Conservation (phyloP, 2,797 vertebrate species). For the Adrianichthys oophorus region DNA sequence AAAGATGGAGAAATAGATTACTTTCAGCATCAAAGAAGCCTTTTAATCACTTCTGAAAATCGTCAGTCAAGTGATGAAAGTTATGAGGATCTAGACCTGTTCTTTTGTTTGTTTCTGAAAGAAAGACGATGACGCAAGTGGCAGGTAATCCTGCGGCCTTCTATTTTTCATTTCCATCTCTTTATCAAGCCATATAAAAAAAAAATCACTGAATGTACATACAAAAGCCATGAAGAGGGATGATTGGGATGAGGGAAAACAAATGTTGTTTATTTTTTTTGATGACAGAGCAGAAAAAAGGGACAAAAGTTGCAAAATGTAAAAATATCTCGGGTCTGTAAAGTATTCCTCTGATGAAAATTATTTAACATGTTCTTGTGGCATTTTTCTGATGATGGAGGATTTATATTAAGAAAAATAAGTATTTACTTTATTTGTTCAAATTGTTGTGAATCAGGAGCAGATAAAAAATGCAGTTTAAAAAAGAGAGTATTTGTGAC, state of each 20-base stretch:
- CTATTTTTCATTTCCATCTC: background rate
- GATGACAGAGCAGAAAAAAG: background rate
- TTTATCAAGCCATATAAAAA: background rate
- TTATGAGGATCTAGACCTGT: conserved; percentile 24
- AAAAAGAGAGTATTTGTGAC: too few species aligned
- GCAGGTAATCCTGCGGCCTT: conserved; percentile 21
- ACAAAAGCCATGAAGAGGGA: conserved; percentile 6
- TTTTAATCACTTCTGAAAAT: conserved; percentile 50
- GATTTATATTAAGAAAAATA: too few species aligned
- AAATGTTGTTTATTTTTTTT: background rate
- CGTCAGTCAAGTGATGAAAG: conserved; percentile 26
- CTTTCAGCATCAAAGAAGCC: conserved; percentile 31
- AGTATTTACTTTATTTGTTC: too few species aligned
- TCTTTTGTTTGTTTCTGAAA: conserved; percentile 45
- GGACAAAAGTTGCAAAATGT: background rate
- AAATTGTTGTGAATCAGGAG: too few species aligned
- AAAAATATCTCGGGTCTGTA: too few species aligned
- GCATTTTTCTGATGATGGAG: too few species aligned
- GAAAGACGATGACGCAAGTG: conserved; percentile 24
- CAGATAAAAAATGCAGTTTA: too few species aligned
- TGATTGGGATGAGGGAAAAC: background rate
- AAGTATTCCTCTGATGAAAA: too few species aligned
- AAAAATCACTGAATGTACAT: conserved; percentile 2
- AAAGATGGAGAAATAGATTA: conserved; percentile 6
- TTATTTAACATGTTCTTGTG: too few species aligned